These are phyloP conservation scores for Drosophila elegans DNA, from an alignment of 1,140 invertebrate genomes.

Conservation along the genomic window DNA sequence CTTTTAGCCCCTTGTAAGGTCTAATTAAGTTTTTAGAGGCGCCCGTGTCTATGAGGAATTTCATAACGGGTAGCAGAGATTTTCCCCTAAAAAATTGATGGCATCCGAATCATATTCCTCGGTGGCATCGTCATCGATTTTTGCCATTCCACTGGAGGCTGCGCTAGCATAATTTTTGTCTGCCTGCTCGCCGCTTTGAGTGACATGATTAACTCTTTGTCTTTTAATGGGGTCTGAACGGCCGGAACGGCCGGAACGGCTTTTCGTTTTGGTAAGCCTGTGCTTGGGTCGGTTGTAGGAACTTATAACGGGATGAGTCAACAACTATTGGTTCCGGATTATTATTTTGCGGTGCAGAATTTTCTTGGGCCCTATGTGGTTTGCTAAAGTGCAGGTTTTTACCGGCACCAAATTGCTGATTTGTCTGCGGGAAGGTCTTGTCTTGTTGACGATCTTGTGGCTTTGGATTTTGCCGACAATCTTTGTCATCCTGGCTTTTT, in stretches of 20 bases:
- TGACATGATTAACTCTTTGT: background rate
- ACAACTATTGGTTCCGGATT: background rate
- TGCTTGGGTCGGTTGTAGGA: background rate
- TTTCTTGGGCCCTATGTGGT: background rate
- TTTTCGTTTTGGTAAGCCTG: background rate
- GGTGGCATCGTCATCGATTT: slow-evolving; percentile 12
- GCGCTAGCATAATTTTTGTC: background rate
- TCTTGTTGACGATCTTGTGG: slow-evolving; percentile 17
- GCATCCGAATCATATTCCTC: slow-evolving; percentile 13
- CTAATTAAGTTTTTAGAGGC: background rate
- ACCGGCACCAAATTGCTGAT: slow-evolving; percentile 3
- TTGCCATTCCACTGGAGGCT: background rate
- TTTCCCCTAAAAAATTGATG: slow-evolving; percentile 30
- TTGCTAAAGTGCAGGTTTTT: slow-evolving; percentile 7
- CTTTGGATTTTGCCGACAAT: slow-evolving; percentile 8
- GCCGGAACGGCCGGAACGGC: background rate
- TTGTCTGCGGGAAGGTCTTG: background rate
- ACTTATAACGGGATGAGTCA: slow-evolving; percentile 4
- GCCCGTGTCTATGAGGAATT: background rate
- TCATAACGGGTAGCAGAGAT: slow-evolving; percentile 2
- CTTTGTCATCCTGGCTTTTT: background rate
- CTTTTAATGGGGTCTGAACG: background rate
- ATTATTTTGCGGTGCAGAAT: background rate
- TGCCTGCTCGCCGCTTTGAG: background rate
- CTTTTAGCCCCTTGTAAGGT: slow-evolving; percentile 3